Conservation (phyloP, 2,888 invertebrate species). For the Leptopilina myrica region DNA sequence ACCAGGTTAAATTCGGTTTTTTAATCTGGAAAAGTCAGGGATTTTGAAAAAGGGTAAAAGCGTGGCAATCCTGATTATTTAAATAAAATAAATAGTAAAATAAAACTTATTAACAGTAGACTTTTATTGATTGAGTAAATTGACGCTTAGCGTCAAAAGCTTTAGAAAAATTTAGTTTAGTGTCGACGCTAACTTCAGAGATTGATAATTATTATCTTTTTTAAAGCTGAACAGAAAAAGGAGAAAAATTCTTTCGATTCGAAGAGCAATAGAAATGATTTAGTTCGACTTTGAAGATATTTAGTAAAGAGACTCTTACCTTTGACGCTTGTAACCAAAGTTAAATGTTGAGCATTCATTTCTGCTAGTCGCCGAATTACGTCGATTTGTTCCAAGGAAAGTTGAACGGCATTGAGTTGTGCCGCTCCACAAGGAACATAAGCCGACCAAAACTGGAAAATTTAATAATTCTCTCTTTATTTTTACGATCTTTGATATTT, state of each 20-base stretch:
- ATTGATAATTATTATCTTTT: too few relatives aligned
- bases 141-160: too few relatives aligned
- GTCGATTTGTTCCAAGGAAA: conserved; percentile 91
- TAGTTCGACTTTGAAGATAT: neutral
- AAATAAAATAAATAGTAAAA: too few relatives aligned
- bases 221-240: too few relatives aligned
- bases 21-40: too few relatives aligned
- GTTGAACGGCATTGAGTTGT: conserved; percentile 89
- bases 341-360: conserved; percentile 85
- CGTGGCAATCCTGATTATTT: too few relatives aligned
- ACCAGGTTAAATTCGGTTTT: too few relatives aligned
- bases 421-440: conserved; percentile 92
- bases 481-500: neutral
- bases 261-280: neutral
- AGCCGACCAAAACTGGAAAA: conserved; percentile 90
- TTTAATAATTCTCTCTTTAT: neutral
- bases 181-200: too few relatives aligned
- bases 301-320: conserved; percentile 68
- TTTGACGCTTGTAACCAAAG: conserved; percentile 82
- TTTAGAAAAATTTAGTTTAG: too few relatives aligned
- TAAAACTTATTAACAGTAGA: too few relatives aligned
- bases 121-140: too few relatives aligned
- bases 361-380: conserved; percentile 87
- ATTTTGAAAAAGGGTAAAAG: too few relatives aligned
- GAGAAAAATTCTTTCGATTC: neutral